Evolutionary conservation across 1,140 invertebrate species (phyloP).

Genomic region (Bombus confusus): DNA sequence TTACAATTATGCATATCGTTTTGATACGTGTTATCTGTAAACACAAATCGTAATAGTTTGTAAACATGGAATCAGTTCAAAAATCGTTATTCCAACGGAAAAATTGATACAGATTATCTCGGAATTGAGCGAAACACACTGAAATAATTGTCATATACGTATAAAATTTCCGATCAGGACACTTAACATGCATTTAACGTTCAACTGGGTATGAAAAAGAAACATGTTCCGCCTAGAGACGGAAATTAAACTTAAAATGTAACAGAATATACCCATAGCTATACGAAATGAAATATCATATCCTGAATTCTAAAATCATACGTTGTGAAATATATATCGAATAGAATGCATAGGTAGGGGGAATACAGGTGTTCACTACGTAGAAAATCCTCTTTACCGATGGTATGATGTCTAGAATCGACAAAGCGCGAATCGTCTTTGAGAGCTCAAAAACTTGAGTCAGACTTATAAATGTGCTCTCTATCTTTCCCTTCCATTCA

Average conservation of each 20-base stretch:
- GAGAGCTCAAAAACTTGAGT: constrained; percentile 49
- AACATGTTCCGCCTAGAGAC: no score
- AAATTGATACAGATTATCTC: no score
- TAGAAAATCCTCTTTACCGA: constrained; percentile 66
- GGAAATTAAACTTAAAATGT: not conserved
- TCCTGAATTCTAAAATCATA: not conserved
- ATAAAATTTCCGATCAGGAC: not conserved
- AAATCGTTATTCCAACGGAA: no score
- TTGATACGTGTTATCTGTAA: no score
- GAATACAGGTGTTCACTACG: constrained; percentile 31
- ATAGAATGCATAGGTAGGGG: not conserved
- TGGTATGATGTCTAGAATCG: constrained; percentile 31
- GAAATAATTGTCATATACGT: not conserved
- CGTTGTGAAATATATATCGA: not conserved
- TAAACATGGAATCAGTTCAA: no score
- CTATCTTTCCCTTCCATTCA: constrained; percentile 8
- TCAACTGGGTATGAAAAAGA: not conserved
- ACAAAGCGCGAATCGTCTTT: constrained; percentile 44
- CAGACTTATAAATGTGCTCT: constrained; percentile 32
- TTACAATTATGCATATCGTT: not conserved
- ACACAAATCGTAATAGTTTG: no score
- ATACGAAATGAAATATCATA: not conserved
- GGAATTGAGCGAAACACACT: not conserved
- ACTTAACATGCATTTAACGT: not conserved
- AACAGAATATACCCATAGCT: not conserved